phyloP scores from a whole-genome alignment of 2,113 vertebrate species.

The Trematomus loennbergii region DNA sequence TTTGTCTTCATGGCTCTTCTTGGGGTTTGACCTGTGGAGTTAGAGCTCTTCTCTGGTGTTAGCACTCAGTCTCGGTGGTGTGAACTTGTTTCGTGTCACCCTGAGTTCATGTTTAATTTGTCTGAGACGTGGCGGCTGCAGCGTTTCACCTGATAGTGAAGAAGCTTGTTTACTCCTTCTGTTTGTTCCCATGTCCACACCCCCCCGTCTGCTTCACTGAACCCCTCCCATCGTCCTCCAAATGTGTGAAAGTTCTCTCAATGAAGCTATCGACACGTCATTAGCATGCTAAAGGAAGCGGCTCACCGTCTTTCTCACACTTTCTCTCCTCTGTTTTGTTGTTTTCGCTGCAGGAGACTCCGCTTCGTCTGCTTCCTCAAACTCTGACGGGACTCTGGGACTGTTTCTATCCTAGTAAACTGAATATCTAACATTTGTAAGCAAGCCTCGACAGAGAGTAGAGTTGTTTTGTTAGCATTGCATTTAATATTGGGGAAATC shows the following conservation, averaged over 20 bases:
- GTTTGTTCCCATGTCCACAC: neutral
- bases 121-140: slow-evolving; percentile 16
- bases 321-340: neutral
- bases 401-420: too few species aligned
- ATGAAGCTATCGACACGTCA: neutral
- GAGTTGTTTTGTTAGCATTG: too few species aligned
- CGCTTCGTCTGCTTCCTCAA: slow-evolving; percentile 14
- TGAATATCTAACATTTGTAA: too few species aligned
- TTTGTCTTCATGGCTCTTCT: too few species aligned
- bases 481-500: too few species aligned
- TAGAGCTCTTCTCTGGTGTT: neutral
- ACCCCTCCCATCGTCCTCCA: neutral
- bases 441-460: too few species aligned
- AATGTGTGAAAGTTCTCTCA: slow-evolving; percentile 20
- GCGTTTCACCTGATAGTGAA: slow-evolving; percentile 12
- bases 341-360: slow-evolving; percentile 13
- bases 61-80: neutral
- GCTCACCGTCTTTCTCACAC: slow-evolving; percentile 1
- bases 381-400: neutral
- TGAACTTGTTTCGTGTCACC: neutral
- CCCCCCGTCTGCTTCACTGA: neutral
- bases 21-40: neutral
- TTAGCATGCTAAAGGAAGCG: slow-evolving; percentile 32
- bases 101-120: slow-evolving; percentile 6
- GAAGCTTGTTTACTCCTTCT: slow-evolving; percentile 4